These are phyloP conservation scores for Acanthoscelides obtectus DNA, from an alignment of 2,888 invertebrate species.

Conservation along the genomic window DNA sequence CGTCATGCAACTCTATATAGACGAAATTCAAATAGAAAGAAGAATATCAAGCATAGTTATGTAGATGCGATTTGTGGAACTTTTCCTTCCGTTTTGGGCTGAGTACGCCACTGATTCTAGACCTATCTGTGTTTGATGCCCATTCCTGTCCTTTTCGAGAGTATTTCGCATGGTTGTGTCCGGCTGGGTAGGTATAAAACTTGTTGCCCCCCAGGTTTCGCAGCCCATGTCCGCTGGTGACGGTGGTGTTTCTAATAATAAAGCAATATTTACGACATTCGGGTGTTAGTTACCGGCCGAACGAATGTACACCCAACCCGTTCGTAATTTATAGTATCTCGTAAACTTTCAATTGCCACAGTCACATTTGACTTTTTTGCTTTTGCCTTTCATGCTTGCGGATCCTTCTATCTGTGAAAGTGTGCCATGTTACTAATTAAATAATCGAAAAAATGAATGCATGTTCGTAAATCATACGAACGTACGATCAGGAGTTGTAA, in stretches of 20 bases:
- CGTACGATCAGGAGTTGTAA: too few relatives aligned
- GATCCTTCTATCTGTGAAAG: neutral
- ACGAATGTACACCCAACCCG: neutral
- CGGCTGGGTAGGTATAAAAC: neutral
- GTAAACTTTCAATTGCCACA: neutral
- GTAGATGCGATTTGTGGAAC: too few relatives aligned
- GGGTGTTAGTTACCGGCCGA: neutral
- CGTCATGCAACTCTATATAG: too few relatives aligned
- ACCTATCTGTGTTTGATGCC: too few relatives aligned
- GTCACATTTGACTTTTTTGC: neutral
- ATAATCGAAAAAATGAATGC: neutral
- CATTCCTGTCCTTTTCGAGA: too few relatives aligned
- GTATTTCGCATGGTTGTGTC: too few relatives aligned
- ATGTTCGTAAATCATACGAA: neutral
- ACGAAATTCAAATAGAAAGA: too few relatives aligned
- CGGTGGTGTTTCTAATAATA: constrained; percentile 6
- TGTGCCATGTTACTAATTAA: neutral
- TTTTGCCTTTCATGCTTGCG: neutral
- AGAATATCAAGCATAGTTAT: too few relatives aligned
- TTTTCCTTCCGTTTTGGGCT: too few relatives aligned
- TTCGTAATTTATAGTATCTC: neutral
- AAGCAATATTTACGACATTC: constrained; percentile 3
- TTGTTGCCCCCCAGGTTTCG: neutral
- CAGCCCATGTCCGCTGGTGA: neutral
- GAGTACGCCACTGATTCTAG: too few relatives aligned